Evolutionary conservation across 2,888 invertebrate genomes (phyloP).

Genomic region (Sinotaia quadrata): DNA sequence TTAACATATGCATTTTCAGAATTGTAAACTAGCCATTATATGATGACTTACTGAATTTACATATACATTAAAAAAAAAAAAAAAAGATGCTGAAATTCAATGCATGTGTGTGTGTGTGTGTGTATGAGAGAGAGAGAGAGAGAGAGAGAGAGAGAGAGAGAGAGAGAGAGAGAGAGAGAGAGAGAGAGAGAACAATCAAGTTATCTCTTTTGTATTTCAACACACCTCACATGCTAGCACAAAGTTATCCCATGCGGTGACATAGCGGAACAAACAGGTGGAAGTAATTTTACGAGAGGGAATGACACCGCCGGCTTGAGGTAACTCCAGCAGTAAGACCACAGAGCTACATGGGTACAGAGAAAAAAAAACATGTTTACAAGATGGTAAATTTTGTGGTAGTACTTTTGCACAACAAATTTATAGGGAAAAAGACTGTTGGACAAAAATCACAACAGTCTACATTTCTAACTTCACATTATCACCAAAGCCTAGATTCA

Average conservation of each 20-base stretch:
- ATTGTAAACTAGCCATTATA: too few relatives aligned
- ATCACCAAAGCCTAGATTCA: too few relatives aligned
- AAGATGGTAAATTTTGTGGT: neutral
- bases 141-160: neutral
- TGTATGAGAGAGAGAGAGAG: neutral
- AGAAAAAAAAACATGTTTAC: neutral
- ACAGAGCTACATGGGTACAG: constrained; percentile 50
- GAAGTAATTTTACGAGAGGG: constrained; percentile 55
- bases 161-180: neutral
- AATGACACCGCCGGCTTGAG: constrained; percentile 55
- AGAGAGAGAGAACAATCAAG: neutral
- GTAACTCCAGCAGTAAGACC: constrained; percentile 58
- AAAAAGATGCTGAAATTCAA: neutral
- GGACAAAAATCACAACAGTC: too few relatives aligned
- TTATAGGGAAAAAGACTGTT: too few relatives aligned
- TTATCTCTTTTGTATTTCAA: neutral
- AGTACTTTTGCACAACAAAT: too few relatives aligned
- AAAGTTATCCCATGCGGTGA: constrained; percentile 59
- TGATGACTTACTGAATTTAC: too few relatives aligned
- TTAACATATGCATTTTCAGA: too few relatives aligned
- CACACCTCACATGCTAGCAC: constrained; percentile 68
- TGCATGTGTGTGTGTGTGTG: constrained; percentile 4
- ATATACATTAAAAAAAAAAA: neutral
- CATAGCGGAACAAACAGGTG: constrained; percentile 65
- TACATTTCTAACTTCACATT: too few relatives aligned